Evolutionary conservation across 2,888 invertebrate species (phyloP), one percentile per base, ranked within the genome.

Genomic region (Yponomeuta malinellus): DNA sequence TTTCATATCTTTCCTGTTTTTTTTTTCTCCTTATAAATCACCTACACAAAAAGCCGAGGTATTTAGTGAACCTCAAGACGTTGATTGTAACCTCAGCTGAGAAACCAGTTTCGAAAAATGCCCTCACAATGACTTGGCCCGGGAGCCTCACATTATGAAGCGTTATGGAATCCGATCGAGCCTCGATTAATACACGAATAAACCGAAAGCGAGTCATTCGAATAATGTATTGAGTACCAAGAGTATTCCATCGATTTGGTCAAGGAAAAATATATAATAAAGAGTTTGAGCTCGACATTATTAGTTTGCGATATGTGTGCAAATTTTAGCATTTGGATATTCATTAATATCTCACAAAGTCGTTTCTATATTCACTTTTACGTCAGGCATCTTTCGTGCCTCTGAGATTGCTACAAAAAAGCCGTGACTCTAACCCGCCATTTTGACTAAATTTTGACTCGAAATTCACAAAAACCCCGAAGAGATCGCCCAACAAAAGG

Each of bases 391-490:
- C 52, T 59, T 59, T 15, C 12, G 15, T 59, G 15, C 15, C 3
- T 15, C 15, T 59, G 52, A 5, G 15, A 12, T 15, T 59, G 52
- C 15, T 1, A 5, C 15, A 59, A 59, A 59, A 52, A 59, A 59
- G 0, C 52, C 9, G 52, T 59, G 43, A 43, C 43, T 43, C 43
- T 43, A 43, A 5, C 52, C 52, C 12, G 52, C 52, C 52, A 59
- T 59, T 43, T 63, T 79, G 76, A 79, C 82, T 87, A 85, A 89
- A 86, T 87, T 87, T 88, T 88, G 88, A 89, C 90, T 89, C 84
- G 87, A 81, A 59, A 52, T 48, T 69, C 67, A 65, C 67, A 48
- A 65, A 37, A 43, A 69, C 70, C 67, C 48, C 65, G 68, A 52
- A 66, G 66, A 67, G 31, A 67, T 48, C 66, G 37, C 59, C 8